A percentile compares a stretch with the other conserved stretches of the same genome.
Conservation (phyloP, 2,797 vertebrate species). For the Morelia viridis region DNA sequence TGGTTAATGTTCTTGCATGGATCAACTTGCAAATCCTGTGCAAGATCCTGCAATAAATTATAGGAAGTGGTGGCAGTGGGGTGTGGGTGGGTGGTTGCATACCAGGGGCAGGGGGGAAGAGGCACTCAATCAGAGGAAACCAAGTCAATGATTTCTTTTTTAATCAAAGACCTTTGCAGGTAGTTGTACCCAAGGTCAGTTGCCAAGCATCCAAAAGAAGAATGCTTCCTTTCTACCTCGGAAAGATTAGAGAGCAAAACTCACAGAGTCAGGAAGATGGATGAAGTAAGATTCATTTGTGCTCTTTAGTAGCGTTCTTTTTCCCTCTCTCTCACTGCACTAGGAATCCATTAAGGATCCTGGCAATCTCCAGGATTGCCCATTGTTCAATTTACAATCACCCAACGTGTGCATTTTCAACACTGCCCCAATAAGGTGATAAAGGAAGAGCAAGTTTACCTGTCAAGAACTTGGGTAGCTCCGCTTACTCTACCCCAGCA, state of each 20-base stretch:
- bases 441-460: constrained; percentile 54
- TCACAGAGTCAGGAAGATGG: not conserved
- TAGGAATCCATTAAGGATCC: not conserved
- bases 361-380: not conserved
- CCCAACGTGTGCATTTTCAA: not conserved
- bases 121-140: not conserved
- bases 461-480: constrained; percentile 38
- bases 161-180: not conserved
- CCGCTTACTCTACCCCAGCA: constrained; percentile 5
- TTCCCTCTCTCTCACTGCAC: not conserved
- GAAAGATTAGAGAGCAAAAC: not conserved
- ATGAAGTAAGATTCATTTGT: fast-evolving
- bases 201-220: not conserved
- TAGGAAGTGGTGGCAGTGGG: not conserved
- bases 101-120: too few species aligned
- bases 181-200: not conserved
- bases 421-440: fast-evolving
- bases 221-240: constrained; percentile 4
- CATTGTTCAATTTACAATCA: not conserved
- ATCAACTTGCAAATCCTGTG: not conserved
- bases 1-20: not conserved
- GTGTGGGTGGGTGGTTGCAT: not conserved
- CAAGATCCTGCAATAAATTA: not conserved
- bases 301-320: not conserved
- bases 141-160: not conserved